Conservation (phyloP, 2,113 vertebrate species). For the Carettochelys insculpta region DNA sequence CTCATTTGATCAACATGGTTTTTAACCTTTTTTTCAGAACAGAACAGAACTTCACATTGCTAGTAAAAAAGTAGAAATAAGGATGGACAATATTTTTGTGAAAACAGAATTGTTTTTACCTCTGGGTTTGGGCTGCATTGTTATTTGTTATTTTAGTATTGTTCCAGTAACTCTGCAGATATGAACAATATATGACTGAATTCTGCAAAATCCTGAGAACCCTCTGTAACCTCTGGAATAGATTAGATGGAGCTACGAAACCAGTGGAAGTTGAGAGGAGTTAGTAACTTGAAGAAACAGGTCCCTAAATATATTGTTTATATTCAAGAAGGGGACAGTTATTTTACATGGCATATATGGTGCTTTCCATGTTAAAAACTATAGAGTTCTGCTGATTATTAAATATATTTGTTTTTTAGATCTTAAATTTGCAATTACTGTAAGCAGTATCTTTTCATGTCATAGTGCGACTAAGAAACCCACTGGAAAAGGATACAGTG, state of each 20-base stretch:
- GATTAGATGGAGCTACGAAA: background rate
- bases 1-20: background rate
- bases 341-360: background rate
- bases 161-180: constrained; percentile 14
- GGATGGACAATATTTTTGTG: background rate
- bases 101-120: background rate
- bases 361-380: constrained; percentile 9
- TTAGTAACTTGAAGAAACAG: constrained; percentile 23
- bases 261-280: background rate
- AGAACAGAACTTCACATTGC: background rate
- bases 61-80: background rate
- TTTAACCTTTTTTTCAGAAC: background rate
- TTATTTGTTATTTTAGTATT: background rate
- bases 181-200: constrained; percentile 11
- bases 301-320: background rate
- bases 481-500: constrained; percentile 74
- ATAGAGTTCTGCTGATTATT: background rate
- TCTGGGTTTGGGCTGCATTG: constrained; percentile 21
- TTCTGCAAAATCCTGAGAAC: background rate
- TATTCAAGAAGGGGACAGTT: background rate
- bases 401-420: background rate
- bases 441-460: constrained; percentile 49
- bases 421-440: constrained; percentile 41
- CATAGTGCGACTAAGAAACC: constrained; percentile 82
- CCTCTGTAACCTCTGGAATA: background rate